A percentile compares a stretch with the other conserved stretches of the same genome.
phyloP scores from a whole-genome alignment of 2,888 invertebrate species.

The Agapostemon virescens region DNA sequence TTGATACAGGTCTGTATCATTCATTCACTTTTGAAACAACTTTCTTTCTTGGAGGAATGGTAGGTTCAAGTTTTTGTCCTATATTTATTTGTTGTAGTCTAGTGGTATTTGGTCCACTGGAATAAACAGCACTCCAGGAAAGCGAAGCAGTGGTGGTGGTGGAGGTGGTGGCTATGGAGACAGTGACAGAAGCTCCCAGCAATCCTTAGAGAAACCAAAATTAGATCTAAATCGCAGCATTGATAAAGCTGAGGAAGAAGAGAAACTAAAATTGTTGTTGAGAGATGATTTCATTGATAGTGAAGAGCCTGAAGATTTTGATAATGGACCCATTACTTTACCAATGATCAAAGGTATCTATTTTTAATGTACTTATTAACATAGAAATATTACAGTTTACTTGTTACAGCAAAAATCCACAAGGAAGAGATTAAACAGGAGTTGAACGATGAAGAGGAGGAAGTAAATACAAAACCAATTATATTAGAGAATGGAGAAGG shows the following conservation, averaged over 20 bases:
- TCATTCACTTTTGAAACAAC: too few relatives aligned
- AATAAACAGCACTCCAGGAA: conserved; percentile 62
- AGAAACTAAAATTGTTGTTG: conserved; percentile 74
- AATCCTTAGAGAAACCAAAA: conserved; percentile 72
- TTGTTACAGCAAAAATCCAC: conserved; percentile 64
- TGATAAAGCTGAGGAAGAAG: conserved; percentile 76
- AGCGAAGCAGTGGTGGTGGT: conserved; percentile 41
- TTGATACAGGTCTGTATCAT: conserved; percentile 70
- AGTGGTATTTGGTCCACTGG: conserved; percentile 78
- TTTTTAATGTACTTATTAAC: neutral
- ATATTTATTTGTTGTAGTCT: conserved; percentile 66
- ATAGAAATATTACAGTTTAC: neutral
- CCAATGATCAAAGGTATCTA: conserved; percentile 72
- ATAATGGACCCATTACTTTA: conserved; percentile 73
- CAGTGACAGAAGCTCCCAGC: conserved; percentile 52
- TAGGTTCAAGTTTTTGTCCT: neutral
- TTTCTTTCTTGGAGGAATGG: too few relatives aligned
- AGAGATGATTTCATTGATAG: conserved; percentile 79
- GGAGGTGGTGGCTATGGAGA: conserved; percentile 39
- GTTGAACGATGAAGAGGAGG: conserved; percentile 56
- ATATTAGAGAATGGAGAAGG: conserved; percentile 73
- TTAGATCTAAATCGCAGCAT: conserved; percentile 72
- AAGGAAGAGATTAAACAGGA: conserved; percentile 62
- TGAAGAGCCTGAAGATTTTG: conserved; percentile 64
- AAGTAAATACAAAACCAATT: conserved; percentile 71